These are phyloP conservation scores for Darevskia nairensis DNA, from an alignment of 2,797 vertebrate genomes.

Conservation along the genomic window DNA sequence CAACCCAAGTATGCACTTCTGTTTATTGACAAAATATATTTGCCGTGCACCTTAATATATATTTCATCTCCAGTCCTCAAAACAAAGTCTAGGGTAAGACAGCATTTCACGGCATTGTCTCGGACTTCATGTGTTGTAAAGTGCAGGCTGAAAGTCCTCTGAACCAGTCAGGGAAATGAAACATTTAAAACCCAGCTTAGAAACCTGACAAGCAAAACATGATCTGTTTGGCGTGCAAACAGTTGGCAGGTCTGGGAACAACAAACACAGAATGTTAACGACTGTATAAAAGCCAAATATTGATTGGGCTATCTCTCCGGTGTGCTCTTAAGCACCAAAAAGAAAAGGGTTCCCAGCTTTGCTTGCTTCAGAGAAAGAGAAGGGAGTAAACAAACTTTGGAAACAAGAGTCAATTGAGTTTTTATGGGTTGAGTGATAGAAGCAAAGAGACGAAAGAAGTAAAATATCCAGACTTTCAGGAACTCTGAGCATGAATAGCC, in stretches of 20 bases:
- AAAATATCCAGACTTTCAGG: constrained; percentile 58
- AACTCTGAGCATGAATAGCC: neutral
- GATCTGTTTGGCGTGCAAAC: constrained; percentile 65
- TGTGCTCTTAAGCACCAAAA: constrained; percentile 37
- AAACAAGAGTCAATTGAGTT: constrained; percentile 53
- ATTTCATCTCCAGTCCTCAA: neutral
- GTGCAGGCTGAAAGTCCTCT: constrained; percentile 56
- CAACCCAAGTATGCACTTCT: constrained; percentile 4
- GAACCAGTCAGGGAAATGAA: constrained; percentile 57
- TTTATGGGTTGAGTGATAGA: constrained; percentile 55
- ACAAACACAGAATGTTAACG: constrained; percentile 64
- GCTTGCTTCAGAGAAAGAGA: constrained; percentile 35
- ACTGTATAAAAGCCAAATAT: constrained; percentile 67
- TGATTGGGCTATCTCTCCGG: constrained; percentile 56
- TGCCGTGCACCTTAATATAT: neutral
- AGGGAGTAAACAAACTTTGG: constrained; percentile 20
- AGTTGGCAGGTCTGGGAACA: constrained; percentile 58
- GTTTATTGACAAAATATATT: constrained; percentile 52
- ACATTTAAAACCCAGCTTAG: constrained; percentile 46
- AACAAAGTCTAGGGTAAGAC: neutral
- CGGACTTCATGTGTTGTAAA: constrained; percentile 6
- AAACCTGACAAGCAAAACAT: constrained; percentile 55
- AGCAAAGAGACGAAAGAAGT: constrained; percentile 43
- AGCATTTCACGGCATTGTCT: neutral
- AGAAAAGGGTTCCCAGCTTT: constrained; percentile 38